Percentiles rank a stretch among this genome's conserved stretches.
Evolutionary conservation across 2,113 vertebrate genomes (phyloP).

Genomic region (Ranitomeya variabilis): DNA sequence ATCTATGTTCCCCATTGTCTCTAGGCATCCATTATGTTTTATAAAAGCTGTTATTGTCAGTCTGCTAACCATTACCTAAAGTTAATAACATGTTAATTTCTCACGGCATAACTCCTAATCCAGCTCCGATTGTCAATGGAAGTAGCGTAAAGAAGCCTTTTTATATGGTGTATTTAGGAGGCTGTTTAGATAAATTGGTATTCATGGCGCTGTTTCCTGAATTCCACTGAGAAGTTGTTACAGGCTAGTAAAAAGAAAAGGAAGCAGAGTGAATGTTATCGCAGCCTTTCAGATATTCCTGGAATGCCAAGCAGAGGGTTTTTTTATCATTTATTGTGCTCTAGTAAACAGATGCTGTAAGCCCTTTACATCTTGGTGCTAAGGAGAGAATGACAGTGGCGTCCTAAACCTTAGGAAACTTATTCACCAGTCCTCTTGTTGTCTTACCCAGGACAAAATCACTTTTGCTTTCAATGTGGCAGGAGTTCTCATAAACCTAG

Average conservation of each 20-base stretch:
- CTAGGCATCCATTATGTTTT: constrained; percentile 56
- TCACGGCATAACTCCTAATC: constrained; percentile 47
- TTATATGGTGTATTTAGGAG: constrained; percentile 33
- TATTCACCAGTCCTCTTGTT: neutral
- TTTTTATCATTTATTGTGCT: constrained; percentile 43
- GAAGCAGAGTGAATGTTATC: constrained; percentile 49
- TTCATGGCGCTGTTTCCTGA: constrained; percentile 26
- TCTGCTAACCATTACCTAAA: constrained; percentile 55
- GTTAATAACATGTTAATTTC: constrained; percentile 59
- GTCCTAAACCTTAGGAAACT: constrained; percentile 31
- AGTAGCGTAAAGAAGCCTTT: constrained; percentile 18
- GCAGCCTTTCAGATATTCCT: constrained; percentile 55
- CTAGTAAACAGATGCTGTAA: constrained; percentile 51
- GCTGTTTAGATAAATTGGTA: constrained; percentile 47
- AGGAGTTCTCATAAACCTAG: neutral
- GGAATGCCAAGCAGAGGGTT: constrained; percentile 39
- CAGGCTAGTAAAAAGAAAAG: constrained; percentile 42
- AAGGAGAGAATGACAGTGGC: constrained; percentile 31
- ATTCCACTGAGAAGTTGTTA: constrained; percentile 53
- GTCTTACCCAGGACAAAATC: constrained; percentile 3
- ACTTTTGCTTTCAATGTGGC: neutral
- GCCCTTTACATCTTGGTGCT: constrained; percentile 29
- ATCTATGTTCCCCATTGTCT: constrained; percentile 53
- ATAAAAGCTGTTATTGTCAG: constrained; percentile 53
- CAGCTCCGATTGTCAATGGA: constrained; percentile 45